phyloP scores from a whole-genome alignment of 1,140 invertebrate genomes.

The Heterodera carotae region DNA sequence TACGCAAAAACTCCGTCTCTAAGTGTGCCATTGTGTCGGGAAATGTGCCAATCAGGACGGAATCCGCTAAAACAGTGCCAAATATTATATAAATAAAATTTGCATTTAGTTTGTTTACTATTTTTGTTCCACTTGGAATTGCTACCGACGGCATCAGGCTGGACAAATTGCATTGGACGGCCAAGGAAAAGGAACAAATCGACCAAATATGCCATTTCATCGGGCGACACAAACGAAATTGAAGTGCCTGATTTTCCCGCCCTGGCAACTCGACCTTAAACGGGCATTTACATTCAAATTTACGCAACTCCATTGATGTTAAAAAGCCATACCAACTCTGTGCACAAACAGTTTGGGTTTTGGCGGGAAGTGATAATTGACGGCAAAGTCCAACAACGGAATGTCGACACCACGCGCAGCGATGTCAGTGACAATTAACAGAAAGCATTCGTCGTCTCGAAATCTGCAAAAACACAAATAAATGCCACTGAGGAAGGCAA shows the following conservation, averaged over 20 bases:
- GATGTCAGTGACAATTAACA: slow-evolving; percentile 90
- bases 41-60: slow-evolving; percentile 74
- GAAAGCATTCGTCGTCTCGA: slow-evolving; percentile 70
- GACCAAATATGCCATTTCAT: slow-evolving; percentile 87
- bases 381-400: slow-evolving; percentile 90
- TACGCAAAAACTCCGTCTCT: slow-evolving; percentile 77
- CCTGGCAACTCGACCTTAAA: slow-evolving; percentile 84
- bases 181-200: slow-evolving; percentile 93
- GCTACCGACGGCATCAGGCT: slow-evolving; percentile 14
- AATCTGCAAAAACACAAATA: too few relatives aligned
- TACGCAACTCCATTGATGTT: not conserved
- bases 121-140: slow-evolving; percentile 3
- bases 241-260: slow-evolving; percentile 86
- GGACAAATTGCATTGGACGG: slow-evolving; percentile 56
- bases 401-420: slow-evolving; percentile 96
- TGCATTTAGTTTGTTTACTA: not conserved
- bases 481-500: too few relatives aligned
- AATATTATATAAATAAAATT: not conserved
- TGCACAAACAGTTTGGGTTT: slow-evolving; percentile 97
- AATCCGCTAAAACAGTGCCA: slow-evolving; percentile 13
- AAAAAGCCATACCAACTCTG: slow-evolving; percentile 80
- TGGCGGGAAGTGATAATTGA: slow-evolving; percentile 95
- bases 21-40: slow-evolving; percentile 82
- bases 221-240: slow-evolving; percentile 82
- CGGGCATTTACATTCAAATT: slow-evolving; percentile 18